Percentiles rank a stretch among this genome's conserved stretches.
Evolutionary conservation across 2,797 vertebrate species (phyloP).

Genomic region (Karalla daura): DNA sequence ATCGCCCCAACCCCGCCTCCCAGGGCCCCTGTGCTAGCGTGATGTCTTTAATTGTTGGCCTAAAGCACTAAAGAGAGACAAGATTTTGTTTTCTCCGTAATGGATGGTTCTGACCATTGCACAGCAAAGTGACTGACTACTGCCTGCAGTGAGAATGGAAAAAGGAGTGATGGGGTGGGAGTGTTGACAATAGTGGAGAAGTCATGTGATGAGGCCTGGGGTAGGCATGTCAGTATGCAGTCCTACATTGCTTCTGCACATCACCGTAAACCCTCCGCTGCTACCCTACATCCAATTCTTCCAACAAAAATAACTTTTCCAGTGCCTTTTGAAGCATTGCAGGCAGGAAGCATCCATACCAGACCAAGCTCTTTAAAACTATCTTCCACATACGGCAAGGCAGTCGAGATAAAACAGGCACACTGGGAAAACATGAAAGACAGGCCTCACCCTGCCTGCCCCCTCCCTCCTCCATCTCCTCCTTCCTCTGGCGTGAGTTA

Average conservation of each 20-base stretch:
- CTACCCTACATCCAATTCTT: conserved; percentile 29
- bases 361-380: conserved; percentile 40
- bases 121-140: conserved; percentile 81
- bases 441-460: conserved; percentile 23
- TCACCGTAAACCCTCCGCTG: conserved; percentile 8
- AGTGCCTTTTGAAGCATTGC: background rate
- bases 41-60: conserved; percentile 87
- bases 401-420: conserved; percentile 56
- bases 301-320: conserved; percentile 27
- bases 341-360: conserved; percentile 19
- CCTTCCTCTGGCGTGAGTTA: conserved; percentile 49
- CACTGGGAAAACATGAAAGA: conserved; percentile 50
- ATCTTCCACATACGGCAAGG: conserved; percentile 28
- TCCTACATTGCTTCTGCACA: background rate
- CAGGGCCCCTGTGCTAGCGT: conserved; percentile 68
- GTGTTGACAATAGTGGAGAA: conserved; percentile 13
- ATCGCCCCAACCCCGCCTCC: conserved; percentile 11
- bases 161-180: background rate
- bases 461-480: conserved; percentile 22
- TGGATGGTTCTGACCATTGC: conserved; percentile 79
- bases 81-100: conserved; percentile 85
- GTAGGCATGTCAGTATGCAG: conserved; percentile 8
- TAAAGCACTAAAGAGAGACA: conserved; percentile 84
- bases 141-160: conserved; percentile 53
- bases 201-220: conserved; percentile 27